These are phyloP conservation scores for Epizoanthus ramosus DNA, from an alignment of 92 coral and sea anemone species.

Conservation along the genomic window DNA sequence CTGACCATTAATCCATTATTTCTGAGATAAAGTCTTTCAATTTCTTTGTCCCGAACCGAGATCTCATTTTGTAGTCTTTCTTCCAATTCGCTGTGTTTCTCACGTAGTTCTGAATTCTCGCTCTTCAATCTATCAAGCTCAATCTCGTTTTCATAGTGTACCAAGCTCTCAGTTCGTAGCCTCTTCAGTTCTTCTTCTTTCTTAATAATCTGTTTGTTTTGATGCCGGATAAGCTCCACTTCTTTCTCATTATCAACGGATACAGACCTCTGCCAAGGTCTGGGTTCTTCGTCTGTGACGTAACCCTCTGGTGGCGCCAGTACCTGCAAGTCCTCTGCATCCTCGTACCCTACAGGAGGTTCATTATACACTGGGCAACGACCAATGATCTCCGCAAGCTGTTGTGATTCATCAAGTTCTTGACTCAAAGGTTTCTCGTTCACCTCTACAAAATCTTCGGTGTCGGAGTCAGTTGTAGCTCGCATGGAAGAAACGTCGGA, in stretches of 20 bases:
- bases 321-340: slow-evolving; percentile 13
- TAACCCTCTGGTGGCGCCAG: slow-evolving; percentile 36
- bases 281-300: slow-evolving; percentile 25
- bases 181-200: slow-evolving; percentile 53
- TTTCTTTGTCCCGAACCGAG: slow-evolving; percentile 62
- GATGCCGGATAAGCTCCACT: slow-evolving; percentile 34
- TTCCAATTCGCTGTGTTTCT: slow-evolving; percentile 50
- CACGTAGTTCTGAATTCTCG: slow-evolving; percentile 50
- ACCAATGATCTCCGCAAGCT: slow-evolving; percentile 24
- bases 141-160: slow-evolving; percentile 41
- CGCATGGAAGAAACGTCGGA: slow-evolving; percentile 58
- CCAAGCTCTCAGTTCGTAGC: slow-evolving; percentile 26
- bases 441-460: slow-evolving; percentile 56
- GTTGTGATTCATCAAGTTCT: slow-evolving; percentile 40
- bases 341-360: slow-evolving; percentile 21
- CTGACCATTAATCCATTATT: slow-evolving; percentile 60
- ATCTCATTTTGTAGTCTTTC: slow-evolving; percentile 54
- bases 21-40: slow-evolving; percentile 73
- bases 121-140: slow-evolving; percentile 57
- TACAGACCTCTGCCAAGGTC: slow-evolving; percentile 6
- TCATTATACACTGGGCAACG: slow-evolving; percentile 24
- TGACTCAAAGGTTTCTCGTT: slow-evolving; percentile 56
- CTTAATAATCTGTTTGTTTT: slow-evolving; percentile 26
- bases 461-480: slow-evolving; percentile 57
- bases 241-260: slow-evolving; percentile 18